Conservation (phyloP, 2,113 vertebrate species). For the Glaucidium brasilianum region DNA sequence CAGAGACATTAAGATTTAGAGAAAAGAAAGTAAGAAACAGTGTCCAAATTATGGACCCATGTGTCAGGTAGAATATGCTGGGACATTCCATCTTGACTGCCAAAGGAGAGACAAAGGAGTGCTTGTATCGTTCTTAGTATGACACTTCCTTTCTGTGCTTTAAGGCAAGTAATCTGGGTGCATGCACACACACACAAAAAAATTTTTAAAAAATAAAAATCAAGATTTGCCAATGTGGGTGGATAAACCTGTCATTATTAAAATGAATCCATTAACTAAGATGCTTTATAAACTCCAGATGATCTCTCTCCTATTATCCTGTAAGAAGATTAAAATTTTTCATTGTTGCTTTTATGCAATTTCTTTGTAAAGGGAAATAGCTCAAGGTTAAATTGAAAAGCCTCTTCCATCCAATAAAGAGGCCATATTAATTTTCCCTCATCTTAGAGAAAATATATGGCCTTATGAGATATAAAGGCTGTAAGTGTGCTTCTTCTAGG, state of each 20-base stretch:
- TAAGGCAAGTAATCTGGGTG: background rate
- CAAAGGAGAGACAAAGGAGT: background rate
- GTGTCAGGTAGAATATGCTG: background rate
- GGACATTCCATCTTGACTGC: background rate
- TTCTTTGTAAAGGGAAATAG: conserved; percentile 56
- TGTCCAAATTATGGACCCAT: background rate
- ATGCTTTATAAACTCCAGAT: conserved; percentile 68
- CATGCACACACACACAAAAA: background rate
- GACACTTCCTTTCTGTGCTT: background rate
- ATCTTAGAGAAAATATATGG: conserved; percentile 17
- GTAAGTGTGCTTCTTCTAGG: background rate
- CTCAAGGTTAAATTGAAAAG: conserved; percentile 63
- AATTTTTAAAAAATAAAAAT: background rate
- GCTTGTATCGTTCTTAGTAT: background rate
- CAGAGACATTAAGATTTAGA: background rate
- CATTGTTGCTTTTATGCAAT: conserved; percentile 59
- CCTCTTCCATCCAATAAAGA: conserved; percentile 29
- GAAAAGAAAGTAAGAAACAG: background rate
- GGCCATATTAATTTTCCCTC: conserved; percentile 34
- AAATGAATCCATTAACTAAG: conserved; percentile 69
- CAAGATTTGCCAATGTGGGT: conserved; percentile 42
- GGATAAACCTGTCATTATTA: conserved; percentile 66
- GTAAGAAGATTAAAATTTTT: conserved; percentile 69
- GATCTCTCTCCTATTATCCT: conserved; percentile 66
- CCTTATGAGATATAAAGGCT: background rate